phyloP scores from a whole-genome alignment of 2,797 vertebrate genomes.

The Rhinatrema bivittatum region DNA sequence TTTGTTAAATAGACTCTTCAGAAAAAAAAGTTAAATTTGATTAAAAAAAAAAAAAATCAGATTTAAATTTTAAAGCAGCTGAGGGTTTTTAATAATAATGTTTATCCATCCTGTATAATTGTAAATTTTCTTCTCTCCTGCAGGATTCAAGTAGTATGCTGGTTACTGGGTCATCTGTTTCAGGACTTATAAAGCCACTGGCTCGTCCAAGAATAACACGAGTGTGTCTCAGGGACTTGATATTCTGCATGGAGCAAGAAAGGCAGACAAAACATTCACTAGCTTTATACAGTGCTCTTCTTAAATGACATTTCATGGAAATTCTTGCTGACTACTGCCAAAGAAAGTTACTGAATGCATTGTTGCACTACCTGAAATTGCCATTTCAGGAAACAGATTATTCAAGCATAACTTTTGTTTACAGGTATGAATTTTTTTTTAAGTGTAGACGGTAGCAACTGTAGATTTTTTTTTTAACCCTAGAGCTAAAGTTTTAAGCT shows the following conservation, averaged over 20 bases:
- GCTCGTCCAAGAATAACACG: conserved; percentile 66
- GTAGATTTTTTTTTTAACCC: conserved; percentile 36
- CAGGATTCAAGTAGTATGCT: conserved; percentile 41
- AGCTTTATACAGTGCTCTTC: conserved; percentile 74
- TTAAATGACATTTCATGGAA: conserved; percentile 53
- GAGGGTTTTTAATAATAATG: background rate
- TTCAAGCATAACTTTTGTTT: conserved; percentile 48
- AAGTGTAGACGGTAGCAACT: too few relatives aligned
- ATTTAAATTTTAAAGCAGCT: too few relatives aligned
- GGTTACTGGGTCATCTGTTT: conserved; percentile 44
- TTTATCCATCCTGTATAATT: too few relatives aligned
- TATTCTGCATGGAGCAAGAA: conserved; percentile 90
- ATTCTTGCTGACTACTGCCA: conserved; percentile 50
- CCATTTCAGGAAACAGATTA: conserved; percentile 33
- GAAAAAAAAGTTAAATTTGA: too few relatives aligned
- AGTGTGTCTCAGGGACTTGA: conserved; percentile 80
- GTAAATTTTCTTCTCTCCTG: conserved; percentile 6
- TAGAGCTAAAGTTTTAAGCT: conserved; percentile 15
- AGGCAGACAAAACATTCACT: conserved; percentile 68
- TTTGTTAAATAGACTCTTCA: too few relatives aligned
- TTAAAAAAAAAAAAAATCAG: too few relatives aligned
- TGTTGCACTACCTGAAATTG: conserved; percentile 38
- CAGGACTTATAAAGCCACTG: conserved; percentile 49
- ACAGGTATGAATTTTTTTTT: conserved; percentile 40
- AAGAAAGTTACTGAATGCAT: conserved; percentile 43